Evolutionary conservation across 2,888 invertebrate species (phyloP).

Genomic region (Pherbina coryleti): DNA sequence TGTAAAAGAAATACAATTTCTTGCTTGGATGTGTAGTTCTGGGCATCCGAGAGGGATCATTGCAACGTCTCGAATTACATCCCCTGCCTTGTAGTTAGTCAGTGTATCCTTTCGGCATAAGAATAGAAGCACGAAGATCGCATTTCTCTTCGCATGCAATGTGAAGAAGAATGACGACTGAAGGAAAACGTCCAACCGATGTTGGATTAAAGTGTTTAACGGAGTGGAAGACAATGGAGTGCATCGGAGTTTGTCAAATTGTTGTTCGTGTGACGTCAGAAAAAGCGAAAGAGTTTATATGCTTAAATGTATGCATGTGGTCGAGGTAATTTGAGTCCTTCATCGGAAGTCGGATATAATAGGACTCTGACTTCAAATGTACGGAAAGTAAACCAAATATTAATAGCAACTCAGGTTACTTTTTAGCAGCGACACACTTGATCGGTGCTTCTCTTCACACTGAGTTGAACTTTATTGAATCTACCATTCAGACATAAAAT

Average conservation of each 20-base stretch:
- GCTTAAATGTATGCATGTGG: conserved; percentile 24
- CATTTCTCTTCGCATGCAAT: conserved; percentile 1
- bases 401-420: not conserved
- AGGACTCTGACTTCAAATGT: conserved; percentile 40
- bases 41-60: conserved; percentile 56
- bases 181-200: conserved; percentile 33
- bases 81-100: conserved; percentile 39
- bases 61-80: conserved; percentile 62
- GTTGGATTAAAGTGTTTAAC: conserved; percentile 63
- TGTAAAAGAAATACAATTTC: conserved; percentile 5
- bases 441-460: too few relatives aligned
- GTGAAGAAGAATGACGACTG: not conserved
- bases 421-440: not conserved
- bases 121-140: conserved; percentile 25
- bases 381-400: conserved; percentile 16
- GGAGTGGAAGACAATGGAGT: conserved; percentile 61
- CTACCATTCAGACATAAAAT: too few relatives aligned
- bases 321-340: conserved; percentile 56
- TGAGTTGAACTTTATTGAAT: too few relatives aligned
- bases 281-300: not conserved
- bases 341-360: conserved; percentile 65
- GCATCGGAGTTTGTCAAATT: not conserved
- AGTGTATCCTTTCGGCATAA: conserved; percentile 32
- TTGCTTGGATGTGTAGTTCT: not conserved
- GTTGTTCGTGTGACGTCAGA: not conserved